These are phyloP conservation scores for Radopholus similis DNA, from an alignment of 1,140 invertebrate genomes.

Conservation along the genomic window DNA sequence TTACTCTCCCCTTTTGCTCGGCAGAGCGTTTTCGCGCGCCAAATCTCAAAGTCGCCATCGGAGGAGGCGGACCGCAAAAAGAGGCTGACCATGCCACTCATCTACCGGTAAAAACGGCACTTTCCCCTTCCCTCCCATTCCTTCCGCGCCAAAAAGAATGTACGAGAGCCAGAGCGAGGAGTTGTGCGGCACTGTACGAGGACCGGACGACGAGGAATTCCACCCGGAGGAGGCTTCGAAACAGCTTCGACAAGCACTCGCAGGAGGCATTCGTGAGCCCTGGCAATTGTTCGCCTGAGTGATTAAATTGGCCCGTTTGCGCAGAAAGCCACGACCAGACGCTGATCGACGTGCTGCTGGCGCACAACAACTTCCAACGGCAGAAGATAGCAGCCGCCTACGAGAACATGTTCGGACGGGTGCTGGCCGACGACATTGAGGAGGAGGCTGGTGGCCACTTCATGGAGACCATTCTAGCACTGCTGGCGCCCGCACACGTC, in stretches of 20 bases:
- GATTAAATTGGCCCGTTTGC: slow-evolving; percentile 3
- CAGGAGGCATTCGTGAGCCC: slow-evolving; percentile 40
- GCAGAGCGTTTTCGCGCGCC: slow-evolving; percentile 7
- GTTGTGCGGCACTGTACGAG: slow-evolving; percentile 35
- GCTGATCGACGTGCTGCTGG: slow-evolving; percentile 37
- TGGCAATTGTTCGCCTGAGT: not conserved
- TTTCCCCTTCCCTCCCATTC: not conserved
- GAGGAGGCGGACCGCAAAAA: slow-evolving; percentile 26
- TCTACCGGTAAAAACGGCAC: slow-evolving; percentile 23
- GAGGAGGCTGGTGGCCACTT: slow-evolving; percentile 47
- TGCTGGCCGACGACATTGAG: slow-evolving; percentile 39
- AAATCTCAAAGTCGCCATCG: slow-evolving; percentile 25
- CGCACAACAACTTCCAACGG: slow-evolving; percentile 46
- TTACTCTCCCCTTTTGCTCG: not conserved
- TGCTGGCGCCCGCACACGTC: slow-evolving; percentile 39
- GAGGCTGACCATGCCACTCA: slow-evolving; percentile 40
- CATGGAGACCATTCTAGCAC: slow-evolving; percentile 36
- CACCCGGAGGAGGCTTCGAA: slow-evolving; percentile 48
- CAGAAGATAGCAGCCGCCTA: slow-evolving; percentile 46
- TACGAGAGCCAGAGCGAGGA: slow-evolving; percentile 28
- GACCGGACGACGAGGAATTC: slow-evolving; percentile 46
- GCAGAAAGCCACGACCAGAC: slow-evolving; percentile 41
- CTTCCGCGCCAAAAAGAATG: slow-evolving; percentile 19
- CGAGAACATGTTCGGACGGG: slow-evolving; percentile 42
- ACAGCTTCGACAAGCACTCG: slow-evolving; percentile 30